phyloP scores from a whole-genome alignment of 2,797 vertebrate genomes.

The Enteromius thamalakanensis region DNA sequence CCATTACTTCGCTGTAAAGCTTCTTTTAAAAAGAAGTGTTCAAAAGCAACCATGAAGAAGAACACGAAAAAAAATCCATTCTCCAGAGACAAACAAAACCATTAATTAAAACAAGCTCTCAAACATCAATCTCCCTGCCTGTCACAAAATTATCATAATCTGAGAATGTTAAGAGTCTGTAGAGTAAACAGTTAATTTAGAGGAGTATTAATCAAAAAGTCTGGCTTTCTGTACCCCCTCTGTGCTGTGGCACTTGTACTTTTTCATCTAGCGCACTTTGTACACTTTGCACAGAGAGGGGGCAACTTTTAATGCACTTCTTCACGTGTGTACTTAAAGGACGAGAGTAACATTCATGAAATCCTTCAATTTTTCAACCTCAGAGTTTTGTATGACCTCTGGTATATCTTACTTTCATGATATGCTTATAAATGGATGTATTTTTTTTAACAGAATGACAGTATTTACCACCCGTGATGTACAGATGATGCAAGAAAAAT shows the following conservation, averaged over 20 bases:
- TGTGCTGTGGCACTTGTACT: conserved; percentile 73
- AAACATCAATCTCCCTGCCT: conserved; percentile 83
- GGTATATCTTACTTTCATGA: background rate
- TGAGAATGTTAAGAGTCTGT: conserved; percentile 88
- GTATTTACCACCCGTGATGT: conserved; percentile 9
- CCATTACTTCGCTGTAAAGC: conserved; percentile 62
- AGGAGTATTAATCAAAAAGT: conserved; percentile 88
- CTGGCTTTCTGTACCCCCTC: conserved; percentile 79
- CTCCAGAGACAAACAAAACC: conserved; percentile 82
- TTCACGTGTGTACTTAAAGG: background rate
- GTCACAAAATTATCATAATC: conserved; percentile 88
- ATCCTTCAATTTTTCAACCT: background rate
- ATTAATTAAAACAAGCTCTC: conserved; percentile 82
- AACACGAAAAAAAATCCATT: conserved; percentile 50
- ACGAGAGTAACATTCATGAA: background rate
- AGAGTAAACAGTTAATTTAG: conserved; percentile 88
- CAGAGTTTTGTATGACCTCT: background rate
- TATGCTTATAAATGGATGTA: background rate
- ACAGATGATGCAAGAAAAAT: background rate
- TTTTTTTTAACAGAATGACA: background rate
- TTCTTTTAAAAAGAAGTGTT: conserved; percentile 53
- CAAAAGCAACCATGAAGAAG: conserved; percentile 40
- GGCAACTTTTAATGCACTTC: conserved; percentile 50
- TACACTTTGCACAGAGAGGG: conserved; percentile 48
- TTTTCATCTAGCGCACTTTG: conserved; percentile 53